Conservation (phyloP, 2,113 vertebrate species). For the Paraplagusia blochii region DNA sequence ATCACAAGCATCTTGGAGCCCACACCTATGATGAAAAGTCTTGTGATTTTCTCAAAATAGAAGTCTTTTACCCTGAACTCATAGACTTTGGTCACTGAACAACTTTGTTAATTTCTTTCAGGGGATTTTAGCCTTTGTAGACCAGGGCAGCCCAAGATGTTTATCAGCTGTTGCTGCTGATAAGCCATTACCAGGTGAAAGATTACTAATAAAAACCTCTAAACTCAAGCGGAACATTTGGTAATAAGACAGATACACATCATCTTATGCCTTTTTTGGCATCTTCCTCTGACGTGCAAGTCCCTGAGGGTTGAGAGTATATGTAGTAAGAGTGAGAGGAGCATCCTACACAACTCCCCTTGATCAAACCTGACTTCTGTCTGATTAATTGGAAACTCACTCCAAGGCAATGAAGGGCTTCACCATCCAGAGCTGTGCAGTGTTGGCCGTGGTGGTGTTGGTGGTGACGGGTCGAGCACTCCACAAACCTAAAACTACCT, state of each 20-base stretch:
- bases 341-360: conserved; percentile 1
- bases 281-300: conserved; percentile 33
- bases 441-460: neutral
- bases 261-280: conserved; percentile 44
- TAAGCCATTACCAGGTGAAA: neutral
- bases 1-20: neutral
- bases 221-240: conserved; percentile 12
- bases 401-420: conserved; percentile 48
- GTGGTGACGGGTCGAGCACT: neutral
- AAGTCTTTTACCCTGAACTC: neutral
- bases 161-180: neutral
- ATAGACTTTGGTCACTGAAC: neutral
- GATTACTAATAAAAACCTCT: neutral
- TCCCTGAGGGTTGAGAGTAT: conserved; percentile 22
- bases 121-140: neutral
- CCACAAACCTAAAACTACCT: rapidly evolving
- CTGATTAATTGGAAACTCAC: neutral
- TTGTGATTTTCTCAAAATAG: too few relatives aligned
- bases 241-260: conserved; percentile 13
- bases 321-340: conserved; percentile 16
- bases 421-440: neutral
- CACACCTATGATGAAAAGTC: neutral
- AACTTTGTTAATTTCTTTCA: neutral
- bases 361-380: conserved; percentile 14
- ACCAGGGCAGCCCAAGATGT: neutral